Evolutionary conservation across 1,140 invertebrate species (phyloP).

Genomic region (Potamilus streckersoni): DNA sequence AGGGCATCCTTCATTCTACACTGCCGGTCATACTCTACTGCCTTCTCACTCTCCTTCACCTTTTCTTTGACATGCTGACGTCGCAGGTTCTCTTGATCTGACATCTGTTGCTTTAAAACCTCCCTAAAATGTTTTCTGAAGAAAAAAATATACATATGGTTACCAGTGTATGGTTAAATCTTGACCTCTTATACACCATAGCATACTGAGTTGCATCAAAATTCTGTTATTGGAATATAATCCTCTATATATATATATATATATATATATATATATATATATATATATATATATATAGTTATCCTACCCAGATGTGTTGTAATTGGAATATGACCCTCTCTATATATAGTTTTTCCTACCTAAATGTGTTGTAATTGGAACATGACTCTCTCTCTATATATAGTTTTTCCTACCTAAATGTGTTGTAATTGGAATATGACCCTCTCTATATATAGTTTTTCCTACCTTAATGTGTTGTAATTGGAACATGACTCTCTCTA

Average conservation of each 20-base stretch:
- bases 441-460: too few relatives aligned
- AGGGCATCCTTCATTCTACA: conserved; percentile 51
- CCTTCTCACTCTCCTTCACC: conserved; percentile 52
- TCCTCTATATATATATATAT: not conserved
- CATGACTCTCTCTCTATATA: too few relatives aligned
- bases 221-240: not conserved
- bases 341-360: too few relatives aligned
- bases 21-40: conserved; percentile 52
- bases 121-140: conserved; percentile 59
- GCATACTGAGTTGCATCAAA: not conserved
- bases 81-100: conserved; percentile 45
- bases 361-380: too few relatives aligned
- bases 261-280: too few relatives aligned
- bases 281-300: too few relatives aligned
- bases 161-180: not conserved
- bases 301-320: too few relatives aligned
- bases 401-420: too few relatives aligned
- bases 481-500: too few relatives aligned
- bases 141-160: not conserved
- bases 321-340: too few relatives aligned
- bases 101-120: conserved; percentile 64
- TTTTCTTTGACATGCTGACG: conserved; percentile 40
- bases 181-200: not conserved
- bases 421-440: too few relatives aligned
- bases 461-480: too few relatives aligned